Percentiles rank a stretch among this genome's conserved stretches.
Evolutionary conservation across 1,140 invertebrate species (phyloP).

Genomic region (Drosophila tropicalis): DNA sequence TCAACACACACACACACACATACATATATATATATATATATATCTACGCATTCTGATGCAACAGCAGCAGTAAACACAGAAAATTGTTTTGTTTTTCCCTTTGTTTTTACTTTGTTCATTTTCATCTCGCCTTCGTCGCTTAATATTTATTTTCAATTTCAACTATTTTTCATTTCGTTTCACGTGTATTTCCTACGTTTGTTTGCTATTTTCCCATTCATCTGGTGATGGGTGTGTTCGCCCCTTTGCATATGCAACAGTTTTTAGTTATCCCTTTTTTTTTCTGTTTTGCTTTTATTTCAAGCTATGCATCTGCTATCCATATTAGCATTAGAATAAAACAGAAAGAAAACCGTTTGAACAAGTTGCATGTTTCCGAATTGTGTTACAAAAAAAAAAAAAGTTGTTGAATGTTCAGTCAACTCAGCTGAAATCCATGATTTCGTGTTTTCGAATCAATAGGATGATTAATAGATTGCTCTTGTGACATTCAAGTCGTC

Average conservation of each 20-base stretch:
- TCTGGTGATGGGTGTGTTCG: constrained; percentile 29
- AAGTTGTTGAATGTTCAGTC: no score
- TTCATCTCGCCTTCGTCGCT: not conserved
- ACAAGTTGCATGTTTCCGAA: no score
- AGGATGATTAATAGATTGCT: no score
- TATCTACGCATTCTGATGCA: not conserved
- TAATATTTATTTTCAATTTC: constrained; percentile 58
- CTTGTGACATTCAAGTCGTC: no score
- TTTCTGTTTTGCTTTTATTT: not conserved
- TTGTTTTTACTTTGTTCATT: not conserved
- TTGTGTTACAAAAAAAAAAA: no score
- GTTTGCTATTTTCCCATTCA: constrained; percentile 31
- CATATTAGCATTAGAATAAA: not conserved
- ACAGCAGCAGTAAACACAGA: constrained; percentile 31
- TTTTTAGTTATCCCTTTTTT: no score
- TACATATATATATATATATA: not conserved
- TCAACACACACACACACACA: constrained; percentile 39
- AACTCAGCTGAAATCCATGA: no score
- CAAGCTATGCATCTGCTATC: not conserved
- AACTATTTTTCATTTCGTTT: constrained; percentile 34
- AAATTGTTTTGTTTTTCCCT: constrained; percentile 38
- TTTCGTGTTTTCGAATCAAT: no score
- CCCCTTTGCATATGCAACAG: constrained; percentile 9
- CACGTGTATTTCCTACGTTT: not conserved
- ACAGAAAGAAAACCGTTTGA: no score